phyloP scores from a whole-genome alignment of 2,888 invertebrate species.

The Bembecia ichneumoniformis region DNA sequence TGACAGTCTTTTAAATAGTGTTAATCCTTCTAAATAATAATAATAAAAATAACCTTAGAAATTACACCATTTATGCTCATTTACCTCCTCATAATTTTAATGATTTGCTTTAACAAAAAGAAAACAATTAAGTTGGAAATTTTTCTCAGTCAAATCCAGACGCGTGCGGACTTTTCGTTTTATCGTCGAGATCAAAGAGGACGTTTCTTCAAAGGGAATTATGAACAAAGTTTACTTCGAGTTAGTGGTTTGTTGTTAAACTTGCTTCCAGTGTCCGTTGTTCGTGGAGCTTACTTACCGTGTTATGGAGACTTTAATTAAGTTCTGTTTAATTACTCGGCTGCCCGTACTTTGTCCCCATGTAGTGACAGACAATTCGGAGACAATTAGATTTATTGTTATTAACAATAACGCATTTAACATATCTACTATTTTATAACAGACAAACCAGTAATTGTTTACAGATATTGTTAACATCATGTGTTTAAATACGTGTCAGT shows the following conservation, averaged over 20 bases:
- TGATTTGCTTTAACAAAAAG: background rate
- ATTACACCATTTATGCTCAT: background rate
- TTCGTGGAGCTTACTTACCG: slow-evolving; percentile 25
- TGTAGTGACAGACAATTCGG: slow-evolving; percentile 4
- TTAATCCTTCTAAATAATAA: too few relatives aligned
- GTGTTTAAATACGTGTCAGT: too few relatives aligned
- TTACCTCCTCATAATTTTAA: slow-evolving; percentile 1
- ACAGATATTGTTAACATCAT: too few relatives aligned
- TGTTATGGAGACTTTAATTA: slow-evolving; percentile 42
- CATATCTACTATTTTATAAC: too few relatives aligned
- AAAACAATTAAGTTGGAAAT: background rate
- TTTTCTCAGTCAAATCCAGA: slow-evolving; percentile 5
- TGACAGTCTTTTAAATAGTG: too few relatives aligned
- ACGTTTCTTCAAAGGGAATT: slow-evolving; percentile 43
- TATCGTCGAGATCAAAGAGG: slow-evolving; percentile 23
- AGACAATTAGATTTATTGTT: too few relatives aligned
- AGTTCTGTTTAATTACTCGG: slow-evolving; percentile 41
- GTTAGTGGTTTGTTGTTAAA: slow-evolving; percentile 46
- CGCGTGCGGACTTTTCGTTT: slow-evolving; percentile 16
- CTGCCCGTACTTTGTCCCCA: slow-evolving; percentile 15
- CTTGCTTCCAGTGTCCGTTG: slow-evolving; percentile 28
- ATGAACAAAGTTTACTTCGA: slow-evolving; percentile 51
- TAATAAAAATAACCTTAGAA: too few relatives aligned
- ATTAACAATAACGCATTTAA: too few relatives aligned
- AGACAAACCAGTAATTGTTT: too few relatives aligned